These are phyloP conservation scores for Hemicentrotus pulcherrimus DNA, from an alignment of 35 echinoderm and acorn worm species.

Conservation along the genomic window DNA sequence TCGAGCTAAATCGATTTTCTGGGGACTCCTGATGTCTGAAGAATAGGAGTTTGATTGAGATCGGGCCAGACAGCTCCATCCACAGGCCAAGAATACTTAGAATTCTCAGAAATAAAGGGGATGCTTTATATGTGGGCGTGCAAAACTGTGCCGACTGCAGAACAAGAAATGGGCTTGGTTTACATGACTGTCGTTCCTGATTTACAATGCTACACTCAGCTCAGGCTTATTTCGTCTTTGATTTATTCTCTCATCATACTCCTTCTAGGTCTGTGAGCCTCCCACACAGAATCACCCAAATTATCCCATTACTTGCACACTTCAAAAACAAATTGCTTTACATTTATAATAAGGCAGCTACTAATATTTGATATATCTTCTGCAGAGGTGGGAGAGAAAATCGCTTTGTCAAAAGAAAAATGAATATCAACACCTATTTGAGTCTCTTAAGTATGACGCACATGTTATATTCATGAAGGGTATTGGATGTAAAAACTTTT, in stretches of 20 bases:
- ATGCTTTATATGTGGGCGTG: not conserved
- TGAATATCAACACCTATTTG: not conserved
- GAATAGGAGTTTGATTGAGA: not conserved
- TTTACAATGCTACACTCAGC: slow-evolving; percentile 19
- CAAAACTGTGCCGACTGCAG: not conserved
- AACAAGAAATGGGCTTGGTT: slow-evolving; percentile 16
- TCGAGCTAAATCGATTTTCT: not conserved
- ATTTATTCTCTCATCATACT: not conserved
- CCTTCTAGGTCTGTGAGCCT: not conserved
- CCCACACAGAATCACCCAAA: not conserved
- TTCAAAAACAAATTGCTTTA: not conserved
- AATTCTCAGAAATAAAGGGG: slow-evolving; percentile 36
- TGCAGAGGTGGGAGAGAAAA: not conserved
- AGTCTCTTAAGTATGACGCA: too few relatives aligned
- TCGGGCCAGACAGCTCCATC: not conserved
- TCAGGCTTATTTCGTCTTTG: not conserved
- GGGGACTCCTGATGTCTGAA: not conserved
- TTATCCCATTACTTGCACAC: slow-evolving; percentile 9
- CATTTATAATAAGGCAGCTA: not conserved
- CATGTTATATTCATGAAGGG: too few relatives aligned
- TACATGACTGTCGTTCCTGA: not conserved
- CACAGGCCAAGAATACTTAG: slow-evolving; percentile 2
- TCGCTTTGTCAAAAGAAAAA: not conserved
- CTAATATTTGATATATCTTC: not conserved
- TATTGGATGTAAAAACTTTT: too few relatives aligned